Conservation (phyloP, 35 echinoderm and acorn worm species). For the Heliocidaris erythrogramma region DNA sequence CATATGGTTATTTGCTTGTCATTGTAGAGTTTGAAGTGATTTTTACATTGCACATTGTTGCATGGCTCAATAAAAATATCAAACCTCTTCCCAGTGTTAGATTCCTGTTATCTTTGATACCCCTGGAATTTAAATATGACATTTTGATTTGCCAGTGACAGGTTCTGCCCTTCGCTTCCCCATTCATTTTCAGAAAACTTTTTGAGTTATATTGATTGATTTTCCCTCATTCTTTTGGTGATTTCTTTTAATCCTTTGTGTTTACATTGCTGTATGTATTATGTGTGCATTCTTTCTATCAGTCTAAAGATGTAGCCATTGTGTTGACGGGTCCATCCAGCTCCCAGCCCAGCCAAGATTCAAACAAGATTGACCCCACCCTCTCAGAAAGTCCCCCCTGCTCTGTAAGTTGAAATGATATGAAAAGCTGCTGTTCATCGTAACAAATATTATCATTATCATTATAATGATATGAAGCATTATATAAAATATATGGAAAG, state of each 20-base stretch:
- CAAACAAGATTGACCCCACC: constrained; percentile 8
- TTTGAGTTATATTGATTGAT: background rate
- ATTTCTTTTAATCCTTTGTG: background rate
- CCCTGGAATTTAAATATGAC: background rate
- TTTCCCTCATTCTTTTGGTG: background rate
- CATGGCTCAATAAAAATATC: background rate
- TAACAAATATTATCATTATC: background rate
- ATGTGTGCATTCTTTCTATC: background rate
- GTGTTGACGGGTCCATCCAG: background rate
- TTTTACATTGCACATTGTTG: background rate
- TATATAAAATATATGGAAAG: background rate
- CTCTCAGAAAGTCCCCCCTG: background rate
- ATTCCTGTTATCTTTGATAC: background rate
- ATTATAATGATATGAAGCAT: background rate
- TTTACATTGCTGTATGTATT: background rate
- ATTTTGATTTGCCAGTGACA: background rate
- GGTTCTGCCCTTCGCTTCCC: background rate
- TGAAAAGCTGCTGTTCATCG: no score
- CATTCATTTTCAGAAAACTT: background rate
- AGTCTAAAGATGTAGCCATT: background rate
- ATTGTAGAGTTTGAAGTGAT: background rate
- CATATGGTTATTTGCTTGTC: background rate
- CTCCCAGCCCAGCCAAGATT: background rate
- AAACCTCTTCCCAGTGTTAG: background rate
- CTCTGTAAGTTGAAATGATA: background rate